Evolutionary conservation across 2,797 vertebrate genomes (phyloP).

Genomic region (Aeoliscus strigatus): DNA sequence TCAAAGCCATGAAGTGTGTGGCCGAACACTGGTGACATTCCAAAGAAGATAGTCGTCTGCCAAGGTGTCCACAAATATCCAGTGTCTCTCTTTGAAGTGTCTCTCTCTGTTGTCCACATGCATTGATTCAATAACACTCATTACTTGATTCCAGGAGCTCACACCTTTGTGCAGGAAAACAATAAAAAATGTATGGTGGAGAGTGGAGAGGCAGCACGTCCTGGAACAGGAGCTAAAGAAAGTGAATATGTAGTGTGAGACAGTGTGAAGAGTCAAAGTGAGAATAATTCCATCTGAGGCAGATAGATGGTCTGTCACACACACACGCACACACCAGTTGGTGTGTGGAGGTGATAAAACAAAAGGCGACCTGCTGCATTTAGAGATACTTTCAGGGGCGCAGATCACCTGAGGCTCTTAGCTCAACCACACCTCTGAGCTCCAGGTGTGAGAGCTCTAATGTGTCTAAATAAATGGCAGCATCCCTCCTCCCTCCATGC

Average conservation of each 20-base stretch:
- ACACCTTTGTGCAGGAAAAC: conserved; percentile 55
- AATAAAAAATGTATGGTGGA: conserved; percentile 63
- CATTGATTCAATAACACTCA: conserved; percentile 38
- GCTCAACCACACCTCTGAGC: conserved; percentile 53
- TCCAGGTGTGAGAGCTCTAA: conserved; percentile 47
- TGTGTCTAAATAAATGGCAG: conserved; percentile 51
- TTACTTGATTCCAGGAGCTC: conserved; percentile 27
- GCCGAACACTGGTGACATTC: too few relatives aligned
- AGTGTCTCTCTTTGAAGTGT: too few relatives aligned
- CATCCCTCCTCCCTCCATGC: conserved; percentile 18
- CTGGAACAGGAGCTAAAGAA: conserved; percentile 63
- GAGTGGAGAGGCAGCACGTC: conserved; percentile 53
- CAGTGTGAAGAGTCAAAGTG: conserved; percentile 66
- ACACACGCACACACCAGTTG: conserved; percentile 10
- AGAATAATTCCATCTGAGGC: conserved; percentile 54
- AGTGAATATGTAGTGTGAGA: conserved; percentile 69
- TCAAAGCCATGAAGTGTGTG: too few relatives aligned
- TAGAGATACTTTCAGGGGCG: conserved; percentile 49
- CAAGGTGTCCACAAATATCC: too few relatives aligned
- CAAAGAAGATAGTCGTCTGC: too few relatives aligned
- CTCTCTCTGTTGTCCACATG: too few relatives aligned
- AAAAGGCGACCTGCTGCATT: conserved; percentile 54
- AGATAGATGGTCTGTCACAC: conserved; percentile 23
- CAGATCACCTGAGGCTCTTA: conserved; percentile 65
- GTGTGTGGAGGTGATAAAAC: conserved; percentile 67